These are phyloP conservation scores for Varroa destructor DNA, from an alignment of 1,140 invertebrate genomes.

Conservation along the genomic window DNA sequence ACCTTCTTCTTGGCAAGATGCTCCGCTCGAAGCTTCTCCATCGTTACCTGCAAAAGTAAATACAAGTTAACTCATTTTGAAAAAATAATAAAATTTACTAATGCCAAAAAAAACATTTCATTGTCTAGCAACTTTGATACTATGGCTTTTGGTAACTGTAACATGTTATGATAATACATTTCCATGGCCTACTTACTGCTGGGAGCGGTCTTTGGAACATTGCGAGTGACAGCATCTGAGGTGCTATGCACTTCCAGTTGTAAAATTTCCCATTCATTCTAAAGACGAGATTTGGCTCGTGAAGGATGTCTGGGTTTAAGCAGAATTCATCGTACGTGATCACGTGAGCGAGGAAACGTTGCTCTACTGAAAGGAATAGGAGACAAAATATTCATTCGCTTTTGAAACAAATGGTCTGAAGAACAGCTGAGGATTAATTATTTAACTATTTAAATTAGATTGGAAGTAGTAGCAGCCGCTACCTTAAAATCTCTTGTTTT, in stretches of 20 bases:
- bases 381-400: too few relatives aligned
- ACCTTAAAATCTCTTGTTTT: too few relatives aligned
- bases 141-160: too few relatives aligned
- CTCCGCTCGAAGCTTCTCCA: slow-evolving; percentile 41
- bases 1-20: slow-evolving; percentile 45
- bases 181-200: slow-evolving; percentile 37
- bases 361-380: slow-evolving; percentile 41
- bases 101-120: not conserved
- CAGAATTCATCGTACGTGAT: slow-evolving; percentile 68
- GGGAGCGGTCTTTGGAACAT: slow-evolving; percentile 69
- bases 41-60: slow-evolving; percentile 38
- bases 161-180: not conserved
- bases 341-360: slow-evolving; percentile 58
- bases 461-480: too few relatives aligned
- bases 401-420: too few relatives aligned
- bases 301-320: slow-evolving; percentile 59
- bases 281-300: slow-evolving; percentile 71
- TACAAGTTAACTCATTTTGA: slow-evolving; percentile 18
- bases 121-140: not conserved
- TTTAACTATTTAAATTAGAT: too few relatives aligned
- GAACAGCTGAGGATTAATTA: too few relatives aligned
- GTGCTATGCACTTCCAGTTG: slow-evolving; percentile 71
- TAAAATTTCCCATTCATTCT: slow-evolving; percentile 67
- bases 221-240: slow-evolving; percentile 67
- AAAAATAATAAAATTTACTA: not conserved